phyloP scores from a whole-genome alignment of 92 coral and sea anemone species.

The Epizoanthus rinbou region DNA sequence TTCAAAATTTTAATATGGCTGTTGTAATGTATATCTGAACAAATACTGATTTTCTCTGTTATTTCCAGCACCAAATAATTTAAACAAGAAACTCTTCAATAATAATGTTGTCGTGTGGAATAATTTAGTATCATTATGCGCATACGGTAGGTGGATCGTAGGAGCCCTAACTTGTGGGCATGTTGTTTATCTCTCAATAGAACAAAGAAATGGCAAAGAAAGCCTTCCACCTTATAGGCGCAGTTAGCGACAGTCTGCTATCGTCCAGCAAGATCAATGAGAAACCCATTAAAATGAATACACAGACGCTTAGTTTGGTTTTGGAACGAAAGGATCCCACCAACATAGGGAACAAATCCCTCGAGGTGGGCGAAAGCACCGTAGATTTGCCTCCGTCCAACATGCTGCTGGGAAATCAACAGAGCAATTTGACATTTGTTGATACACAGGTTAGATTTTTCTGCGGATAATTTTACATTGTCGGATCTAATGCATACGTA shows the following conservation, averaged over 20 bases:
- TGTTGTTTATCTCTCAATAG: conserved; percentile 23
- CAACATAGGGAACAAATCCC: conserved; percentile 53
- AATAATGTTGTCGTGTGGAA: no score
- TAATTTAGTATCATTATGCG: no score
- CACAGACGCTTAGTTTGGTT: conserved; percentile 68
- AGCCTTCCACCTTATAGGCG: conserved; percentile 60
- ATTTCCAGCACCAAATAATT: no score
- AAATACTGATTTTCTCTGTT: no score
- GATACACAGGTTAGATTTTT: conserved; percentile 70
- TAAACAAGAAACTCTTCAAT: no score
- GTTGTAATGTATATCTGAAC: no score
- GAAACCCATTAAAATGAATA: conserved; percentile 55
- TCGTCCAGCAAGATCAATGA: conserved; percentile 55
- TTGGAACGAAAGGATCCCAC: conserved; percentile 53
- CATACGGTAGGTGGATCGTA: no score
- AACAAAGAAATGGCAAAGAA: conserved; percentile 63
- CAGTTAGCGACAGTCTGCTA: conserved; percentile 71
- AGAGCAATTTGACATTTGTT: conserved; percentile 45
- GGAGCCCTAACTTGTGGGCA: not conserved
- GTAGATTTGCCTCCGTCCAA: conserved; percentile 62
- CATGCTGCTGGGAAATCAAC: conserved; percentile 38
- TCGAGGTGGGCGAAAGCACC: conserved; percentile 48
- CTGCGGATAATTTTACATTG: not conserved
- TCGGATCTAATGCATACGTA: no score
- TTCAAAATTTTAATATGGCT: no score